Evolutionary conservation across 2,113 vertebrate genomes (phyloP).

Genomic region (Carettochelys insculpta): DNA sequence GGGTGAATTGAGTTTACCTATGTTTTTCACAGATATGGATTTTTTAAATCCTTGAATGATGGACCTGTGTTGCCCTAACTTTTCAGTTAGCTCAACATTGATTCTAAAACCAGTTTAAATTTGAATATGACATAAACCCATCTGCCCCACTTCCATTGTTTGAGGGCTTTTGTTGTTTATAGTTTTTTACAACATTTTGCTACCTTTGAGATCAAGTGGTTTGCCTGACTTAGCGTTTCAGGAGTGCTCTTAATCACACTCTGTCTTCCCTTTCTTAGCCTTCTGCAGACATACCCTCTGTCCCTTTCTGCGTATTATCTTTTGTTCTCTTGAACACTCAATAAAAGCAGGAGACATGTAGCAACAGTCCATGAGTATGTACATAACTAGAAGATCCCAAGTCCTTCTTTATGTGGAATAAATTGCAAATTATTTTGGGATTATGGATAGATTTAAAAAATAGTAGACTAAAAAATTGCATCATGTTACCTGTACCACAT

Average conservation of each 20-base stretch:
- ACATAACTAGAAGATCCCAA: neutral
- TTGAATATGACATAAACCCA: neutral
- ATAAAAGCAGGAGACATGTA: neutral
- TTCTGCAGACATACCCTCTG: neutral
- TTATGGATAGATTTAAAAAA: neutral
- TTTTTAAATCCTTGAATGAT: neutral
- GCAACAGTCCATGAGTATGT: neutral
- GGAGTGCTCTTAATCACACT: neutral
- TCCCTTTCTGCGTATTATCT: neutral
- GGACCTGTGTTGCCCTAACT: neutral
- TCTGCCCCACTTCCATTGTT: neutral
- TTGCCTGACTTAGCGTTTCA: neutral
- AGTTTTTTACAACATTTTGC: neutral
- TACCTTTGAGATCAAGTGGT: neutral
- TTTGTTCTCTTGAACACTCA: neutral
- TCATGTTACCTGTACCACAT: neutral
- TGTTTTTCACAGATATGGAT: no score
- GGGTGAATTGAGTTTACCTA: no score
- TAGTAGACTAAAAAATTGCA: neutral
- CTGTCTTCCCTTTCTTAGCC: neutral
- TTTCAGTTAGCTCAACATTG: neutral
- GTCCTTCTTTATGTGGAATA: neutral
- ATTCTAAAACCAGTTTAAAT: conserved; percentile 14
- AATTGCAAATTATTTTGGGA: neutral
- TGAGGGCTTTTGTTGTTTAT: neutral